phyloP scores from a whole-genome alignment of 1,140 invertebrate genomes.

The Lepidurus arcticus region DNA sequence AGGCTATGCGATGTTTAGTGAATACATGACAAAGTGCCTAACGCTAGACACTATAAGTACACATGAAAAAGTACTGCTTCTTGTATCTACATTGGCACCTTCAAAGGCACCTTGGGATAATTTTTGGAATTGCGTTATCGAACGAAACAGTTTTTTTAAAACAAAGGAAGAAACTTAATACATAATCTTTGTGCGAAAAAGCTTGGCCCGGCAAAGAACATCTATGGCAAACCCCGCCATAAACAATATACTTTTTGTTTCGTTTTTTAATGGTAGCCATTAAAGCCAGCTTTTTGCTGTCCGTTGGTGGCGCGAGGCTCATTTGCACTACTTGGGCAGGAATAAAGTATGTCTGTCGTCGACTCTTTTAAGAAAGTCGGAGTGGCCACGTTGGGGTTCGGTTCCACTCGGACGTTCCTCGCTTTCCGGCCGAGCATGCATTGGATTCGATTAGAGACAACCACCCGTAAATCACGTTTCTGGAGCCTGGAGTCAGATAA shows the following conservation, averaged over 20 bases:
- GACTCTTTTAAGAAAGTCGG: slow-evolving; percentile 54
- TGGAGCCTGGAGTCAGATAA: slow-evolving; percentile 50
- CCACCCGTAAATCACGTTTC: slow-evolving; percentile 58
- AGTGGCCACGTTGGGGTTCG: slow-evolving; percentile 51
- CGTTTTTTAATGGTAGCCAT: slow-evolving; percentile 11
- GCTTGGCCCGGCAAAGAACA: not conserved
- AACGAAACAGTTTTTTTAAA: not conserved
- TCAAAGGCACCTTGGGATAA: not conserved
- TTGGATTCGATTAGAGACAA: slow-evolving; percentile 55
- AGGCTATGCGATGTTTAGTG: not conserved
- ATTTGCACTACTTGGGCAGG: slow-evolving; percentile 12
- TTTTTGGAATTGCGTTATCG: not conserved
- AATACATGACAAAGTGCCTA: not conserved
- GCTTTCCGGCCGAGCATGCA: slow-evolving; percentile 70
- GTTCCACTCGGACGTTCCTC: slow-evolving; percentile 56
- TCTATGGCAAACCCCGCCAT: not conserved
- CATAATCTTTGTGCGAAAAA: not conserved
- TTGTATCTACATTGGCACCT: slow-evolving; percentile 4
- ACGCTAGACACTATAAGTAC: not conserved
- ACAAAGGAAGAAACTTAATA: not conserved
- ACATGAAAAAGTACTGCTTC: not conserved
- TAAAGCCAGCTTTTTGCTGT: slow-evolving; percentile 11
- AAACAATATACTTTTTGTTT: not conserved
- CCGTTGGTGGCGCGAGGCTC: not conserved
- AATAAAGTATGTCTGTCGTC: slow-evolving; percentile 31